Base-by-base conservation (phyloP, 2,888 invertebrate genomes). In the Ornithoptera alexandrae region DNA sequence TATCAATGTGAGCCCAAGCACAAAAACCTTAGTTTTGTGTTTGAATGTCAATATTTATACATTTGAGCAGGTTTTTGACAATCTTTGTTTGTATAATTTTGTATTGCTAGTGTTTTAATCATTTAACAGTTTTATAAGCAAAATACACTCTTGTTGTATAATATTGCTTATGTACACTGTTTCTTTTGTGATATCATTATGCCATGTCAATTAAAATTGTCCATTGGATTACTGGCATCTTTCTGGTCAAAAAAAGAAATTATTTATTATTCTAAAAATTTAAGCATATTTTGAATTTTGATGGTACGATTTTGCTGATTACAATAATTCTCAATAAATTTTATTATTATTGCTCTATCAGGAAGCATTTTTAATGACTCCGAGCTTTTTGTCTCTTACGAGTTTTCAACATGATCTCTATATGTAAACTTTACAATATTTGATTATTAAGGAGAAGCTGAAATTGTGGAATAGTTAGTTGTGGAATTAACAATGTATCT, bases 151-250 rank as follows among this genome's bases (percentile, higher is more conserved):
- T 53, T n/a, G 20, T 64, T 79, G 80, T 80, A 75, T 77, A 42
- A 57, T 64, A 67, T 65, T 70, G 67, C 63, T 70, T 67, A 61
- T 83, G 83, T 84, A 84, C 30, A 30, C 83, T 83, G 76, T 86
- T 84, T 84, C 78, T 81, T 89, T 89, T 89, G 90, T 90, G 90
- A 90, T 90, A 90, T 79, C 79, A 84, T 77, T 81, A 87, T 90
- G 89, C 90, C 89, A 90, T 87, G 90, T 91, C 90, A 92, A 90
- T 90, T 90, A 90, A 88, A 89, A 84, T 88, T 91, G 89, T 90
- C 89, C 90, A 87, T 85, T 86, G 81, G 78, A 80, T 80, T 77
- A 80, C 84, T 90, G 90, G 86, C 90, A 89, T 85, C 77, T 84
- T 84, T 89, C 91, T 91, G 90, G 89, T 90, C 89, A 90, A 84